phyloP scores from a whole-genome alignment of 2,888 invertebrate genomes.

The Tuta absoluta region DNA sequence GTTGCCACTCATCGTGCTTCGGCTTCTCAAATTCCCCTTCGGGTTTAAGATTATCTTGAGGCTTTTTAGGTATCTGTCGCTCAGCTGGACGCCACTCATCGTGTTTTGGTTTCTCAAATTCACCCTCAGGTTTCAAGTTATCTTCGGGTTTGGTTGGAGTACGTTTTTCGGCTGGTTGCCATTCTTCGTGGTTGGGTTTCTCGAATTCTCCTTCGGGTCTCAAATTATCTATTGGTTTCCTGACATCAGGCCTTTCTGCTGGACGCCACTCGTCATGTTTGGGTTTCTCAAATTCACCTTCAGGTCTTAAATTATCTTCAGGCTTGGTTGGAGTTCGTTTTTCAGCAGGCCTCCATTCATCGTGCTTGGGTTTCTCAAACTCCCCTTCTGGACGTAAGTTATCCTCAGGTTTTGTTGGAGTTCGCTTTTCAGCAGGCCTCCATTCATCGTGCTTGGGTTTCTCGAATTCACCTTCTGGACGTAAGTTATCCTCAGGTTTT shows the following conservation, averaged over 20 bases:
- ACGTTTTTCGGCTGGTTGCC: constrained; percentile 60
- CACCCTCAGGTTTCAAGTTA: constrained; percentile 71
- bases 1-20: constrained; percentile 58
- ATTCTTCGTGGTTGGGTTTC: constrained; percentile 62
- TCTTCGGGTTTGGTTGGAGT: constrained; percentile 48
- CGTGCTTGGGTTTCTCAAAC: constrained; percentile 66
- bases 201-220: constrained; percentile 82
- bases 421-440: constrained; percentile 61
- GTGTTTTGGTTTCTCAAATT: constrained; percentile 68
- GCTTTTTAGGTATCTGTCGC: constrained; percentile 46
- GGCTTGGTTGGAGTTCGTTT: constrained; percentile 54
- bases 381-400: constrained; percentile 79
- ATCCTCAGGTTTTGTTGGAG: constrained; percentile 66
- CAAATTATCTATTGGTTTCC: constrained; percentile 78
- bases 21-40: constrained; percentile 82
- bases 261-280: constrained; percentile 61
- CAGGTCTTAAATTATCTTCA: constrained; percentile 75
- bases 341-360: constrained; percentile 62
- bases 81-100: constrained; percentile 65
- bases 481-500: constrained; percentile 69
- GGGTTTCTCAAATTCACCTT: constrained; percentile 72
- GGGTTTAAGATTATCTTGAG: constrained; percentile 80
- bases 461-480: constrained; percentile 45
- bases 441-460: constrained; percentile 56
- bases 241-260: constrained; percentile 60